Base-by-base conservation (phyloP, 2,113 vertebrate species). In the Acrocephalus kingi region DNA sequence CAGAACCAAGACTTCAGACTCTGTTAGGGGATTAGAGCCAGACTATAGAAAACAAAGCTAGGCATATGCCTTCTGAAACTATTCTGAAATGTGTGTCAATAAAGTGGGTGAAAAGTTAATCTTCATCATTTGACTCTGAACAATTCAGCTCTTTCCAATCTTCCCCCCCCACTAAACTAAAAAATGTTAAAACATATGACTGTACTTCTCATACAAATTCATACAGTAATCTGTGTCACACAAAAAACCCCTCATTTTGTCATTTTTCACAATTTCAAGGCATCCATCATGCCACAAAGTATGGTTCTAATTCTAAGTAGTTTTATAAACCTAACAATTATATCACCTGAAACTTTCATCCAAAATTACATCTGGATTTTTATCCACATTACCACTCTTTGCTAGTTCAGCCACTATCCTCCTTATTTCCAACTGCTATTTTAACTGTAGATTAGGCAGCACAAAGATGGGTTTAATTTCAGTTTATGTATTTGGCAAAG, bases 401-500 rank as follows among this genome's bases (percentile, higher is more conserved):
- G 45, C 28, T 77, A 90, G 37, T 22, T 89, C 55, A 77, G n/a
- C n/a, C 23, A 43, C 39, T 77, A 54, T 33, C 7, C 25, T 66
- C 15, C n/a, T 63, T 11, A 28, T 82, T 83, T 91, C 48, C 78
- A 87, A 5, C 20, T 31, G 35, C 33, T 37, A 37, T 25, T 91
- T 58, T 82, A 83, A 76, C 20, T 27, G 20, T 23, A 86, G 24
- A 64, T 78, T 46, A 74, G 80, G 43, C 19, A 61, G 81, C 19
- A 59, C 4, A 55, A 94, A 88, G 35, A 69, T 30, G 27, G 37
- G 24, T 43, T 91, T 79, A 56, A 91, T 78, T 89, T 79, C n/a
- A 84, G 41, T 46, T 91, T 46, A 61, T 51, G 6, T 76, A 78
- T 66, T 87, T 89, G 81, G 54, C 84, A 91, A 93, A 87, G 55